Evolutionary conservation across 2,888 invertebrate genomes (phyloP), one percentile per base, ranked within the genome.

Genomic region (Coleophora deauratella): DNA sequence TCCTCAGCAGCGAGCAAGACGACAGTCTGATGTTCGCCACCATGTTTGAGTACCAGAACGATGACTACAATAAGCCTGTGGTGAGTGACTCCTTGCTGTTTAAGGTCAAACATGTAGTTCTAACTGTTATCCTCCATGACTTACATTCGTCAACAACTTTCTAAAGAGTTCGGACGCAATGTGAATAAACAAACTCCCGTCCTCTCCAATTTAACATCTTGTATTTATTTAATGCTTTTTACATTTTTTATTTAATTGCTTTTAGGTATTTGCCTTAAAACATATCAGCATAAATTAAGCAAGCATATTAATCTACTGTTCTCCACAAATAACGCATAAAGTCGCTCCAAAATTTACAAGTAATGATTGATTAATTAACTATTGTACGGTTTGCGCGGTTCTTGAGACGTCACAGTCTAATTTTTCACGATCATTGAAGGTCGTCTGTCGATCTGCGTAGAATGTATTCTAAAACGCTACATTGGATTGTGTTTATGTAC

Each of bases 21-120:
- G 86, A 86, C 59, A 77, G 82, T 79, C 85, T 86, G 35, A 84
- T 86, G 85, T 85, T 85, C 74, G 81, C 85, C 54, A 86, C 86
- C 50, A 86, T 86, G 86, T 86, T 86, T 66, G 86, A 86, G 46
- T 84, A 81, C 64, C 86, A 85, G 59, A 66, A 72, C 52, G 85
- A 86, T 53, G 82, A 85, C 47, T 78, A 78, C 59, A 73, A 65
- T 54, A 84, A 82, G 53, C 72, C 79, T 53, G 57, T 65, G 78
- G 86, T 85, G 55, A 82, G 84, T 81, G 44, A 41, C 6, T 21
- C 21, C 6, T 21, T 21, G 21, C 21, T 21, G 6, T 21, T 21
- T 3, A 4, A 6, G 21, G 21, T 21, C 21, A 21, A 21, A 21
- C 6, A 21, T 31, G 31, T 31, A 4, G 10, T 31, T 11, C 31